Base-by-base conservation (phyloP, 2,888 invertebrate genomes). In the Chaetogeoica ovagalla region DNA sequence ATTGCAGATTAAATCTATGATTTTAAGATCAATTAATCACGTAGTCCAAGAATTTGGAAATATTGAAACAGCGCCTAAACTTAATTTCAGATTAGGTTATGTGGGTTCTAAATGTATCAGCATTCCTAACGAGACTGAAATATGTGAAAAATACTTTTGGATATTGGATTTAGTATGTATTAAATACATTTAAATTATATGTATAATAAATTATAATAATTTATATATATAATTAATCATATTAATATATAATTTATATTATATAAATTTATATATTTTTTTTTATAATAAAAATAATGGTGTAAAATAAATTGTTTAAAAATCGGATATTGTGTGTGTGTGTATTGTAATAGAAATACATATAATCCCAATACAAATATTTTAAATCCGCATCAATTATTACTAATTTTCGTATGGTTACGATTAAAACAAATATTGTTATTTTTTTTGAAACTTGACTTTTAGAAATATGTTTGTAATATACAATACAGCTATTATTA, bases 111-210 rank as follows among this genome's bases (percentile, higher is more conserved):
- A 68, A 37, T 69, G 68, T 48, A 37, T 76, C 3, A 69, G 68
- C 37, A 68, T 2, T 5, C 76, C 76, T 0, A 69, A 21, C 2
- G 48, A 69, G 17, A 19, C n/a, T 62, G 69, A 69, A 30, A 59
- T 76, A 21, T 48, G 48, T 21, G 69, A 48, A n/a, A n/a, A 52
- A 43, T 48, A 83, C 84, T 48, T 86, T 85, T 30, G 87, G 87
- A 39, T 85, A 70, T n/a, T 82, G 57, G 43, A 82, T 71, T 81
- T 81, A 69, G 62, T 79, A 59, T 57, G 82, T 75, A 65, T 81
- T 37, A 43, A 17, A 63, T 21, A 8, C 17, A 13, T 55, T 21
- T 30, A 30, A 30, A 30, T 30, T 30, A 30, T 30, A 30, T 30
- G 30, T 30, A 30, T 30, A n/a, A n/a, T n/a, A n/a, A n/a, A n/a